Evolutionary conservation across 2,113 vertebrate species (phyloP).

Genomic region (Myiopsitta monachus): DNA sequence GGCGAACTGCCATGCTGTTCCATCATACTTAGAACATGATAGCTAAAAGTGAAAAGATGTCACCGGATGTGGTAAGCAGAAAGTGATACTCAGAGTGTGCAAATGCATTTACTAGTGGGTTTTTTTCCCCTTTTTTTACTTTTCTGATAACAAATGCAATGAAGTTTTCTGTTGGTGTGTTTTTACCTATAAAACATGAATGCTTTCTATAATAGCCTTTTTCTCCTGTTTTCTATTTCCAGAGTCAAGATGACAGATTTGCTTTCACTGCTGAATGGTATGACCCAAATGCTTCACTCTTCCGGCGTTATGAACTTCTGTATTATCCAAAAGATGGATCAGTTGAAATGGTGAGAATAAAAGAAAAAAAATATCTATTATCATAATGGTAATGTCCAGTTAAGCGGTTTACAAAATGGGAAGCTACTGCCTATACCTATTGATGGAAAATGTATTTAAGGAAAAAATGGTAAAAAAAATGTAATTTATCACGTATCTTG

Average conservation of each 20-base stretch:
- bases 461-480: neutral
- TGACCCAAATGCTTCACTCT: slow-evolving; percentile 86
- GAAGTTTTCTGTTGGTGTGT: neutral
- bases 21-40: neutral
- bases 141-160: neutral
- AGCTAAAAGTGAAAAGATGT: neutral
- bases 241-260: slow-evolving; percentile 87
- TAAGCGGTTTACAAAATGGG: neutral
- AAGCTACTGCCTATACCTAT: neutral
- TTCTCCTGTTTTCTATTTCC: neutral
- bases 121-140: neutral
- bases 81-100: neutral
- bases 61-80: neutral
- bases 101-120: neutral
- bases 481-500: neutral
- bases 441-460: neutral
- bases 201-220: neutral
- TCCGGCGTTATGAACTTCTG: slow-evolving; percentile 89
- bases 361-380: neutral
- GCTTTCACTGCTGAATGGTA: slow-evolving; percentile 93
- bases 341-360: slow-evolving; percentile 89
- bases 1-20: neutral
- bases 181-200: neutral
- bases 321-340: slow-evolving; percentile 90
- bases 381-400: neutral